Base-by-base conservation (phyloP, 2,888 invertebrate species). In the Lissonota sp. region DNA sequence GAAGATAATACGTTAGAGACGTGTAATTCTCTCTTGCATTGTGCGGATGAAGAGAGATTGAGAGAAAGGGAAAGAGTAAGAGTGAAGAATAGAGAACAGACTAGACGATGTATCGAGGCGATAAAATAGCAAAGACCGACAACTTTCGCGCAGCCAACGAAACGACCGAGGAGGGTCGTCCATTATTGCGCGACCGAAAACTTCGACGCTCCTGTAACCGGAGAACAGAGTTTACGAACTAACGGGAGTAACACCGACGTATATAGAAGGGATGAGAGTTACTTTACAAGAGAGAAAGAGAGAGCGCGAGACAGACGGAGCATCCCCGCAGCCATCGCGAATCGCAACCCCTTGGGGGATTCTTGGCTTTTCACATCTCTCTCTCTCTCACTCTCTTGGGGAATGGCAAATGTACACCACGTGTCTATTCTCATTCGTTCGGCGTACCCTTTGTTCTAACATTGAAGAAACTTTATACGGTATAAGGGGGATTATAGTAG, bases 171-270 rank as follows among this genome's bases (percentile, higher is more conserved):
- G 67, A 67, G 53, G 72, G 63, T 49, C 82, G 86, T 84, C 84
- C 84, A 81, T 86, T 86, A 87, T 87, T 84, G 83, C 85, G 67
- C 85, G 67, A 79, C 72, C 82, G 63, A 85, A 86, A 88, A 79
- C 87, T 84, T 72, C 74, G 73, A 62, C 55, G 76, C 72, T 62
- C 40, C 39, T 69, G 69, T 64, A 69, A 77, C 69, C 58, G 40
- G 63, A 51, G 73, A 64, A 39, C 58, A 46, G 73, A 67, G 55
- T 79, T 66, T 67, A 62, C 42, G 40, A 67, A 72, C 72, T 78
- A 44, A 42, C 55, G 72, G 49, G 16, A 73, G 69, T 26, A 82
- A 49, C 60, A 66, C 55, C 16, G 62, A 42, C 63, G 58, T 57
- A n/a, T n/a, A n/a, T n/a, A 49, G 46, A 60, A 51, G 79, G 79